Percentiles rank a stretch among this genome's conserved stretches.
These are phyloP conservation scores for Gandaritis pyraliata DNA, from an alignment of 2,888 invertebrate species.

Conservation along the genomic window DNA sequence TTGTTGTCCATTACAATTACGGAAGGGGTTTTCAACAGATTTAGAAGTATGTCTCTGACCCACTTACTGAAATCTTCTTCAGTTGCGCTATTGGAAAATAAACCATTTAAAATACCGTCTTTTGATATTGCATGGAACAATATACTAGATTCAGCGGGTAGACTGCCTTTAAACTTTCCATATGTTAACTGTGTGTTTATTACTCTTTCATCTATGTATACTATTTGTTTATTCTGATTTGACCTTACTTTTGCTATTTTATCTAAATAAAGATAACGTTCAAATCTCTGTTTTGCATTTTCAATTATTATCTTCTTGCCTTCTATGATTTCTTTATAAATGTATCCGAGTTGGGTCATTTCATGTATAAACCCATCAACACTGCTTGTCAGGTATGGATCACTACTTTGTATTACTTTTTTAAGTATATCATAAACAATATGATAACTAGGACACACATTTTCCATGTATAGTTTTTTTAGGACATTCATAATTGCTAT, in stretches of 20 bases:
- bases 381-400: slow-evolving; percentile 13
- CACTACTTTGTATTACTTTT: slow-evolving; percentile 29
- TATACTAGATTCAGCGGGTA: slow-evolving; percentile 12
- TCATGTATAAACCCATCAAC: slow-evolving; percentile 33
- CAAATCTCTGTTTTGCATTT: slow-evolving; percentile 57
- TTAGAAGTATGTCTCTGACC: slow-evolving; percentile 55
- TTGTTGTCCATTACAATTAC: slow-evolving; percentile 58
- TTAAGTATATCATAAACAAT: slow-evolving; percentile 19
- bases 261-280: slow-evolving; percentile 54
- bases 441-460: slow-evolving; percentile 11
- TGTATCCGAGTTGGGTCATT: slow-evolving; percentile 48
- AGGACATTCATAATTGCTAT: slow-evolving; percentile 33
- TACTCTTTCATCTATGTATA: slow-evolving; percentile 60
- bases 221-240: slow-evolving; percentile 25
- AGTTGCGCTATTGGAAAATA: slow-evolving; percentile 50
- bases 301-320: slow-evolving; percentile 52
- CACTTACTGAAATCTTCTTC: slow-evolving; percentile 56
- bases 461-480: slow-evolving; percentile 25
- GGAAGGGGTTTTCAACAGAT: slow-evolving; percentile 46
- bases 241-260: slow-evolving; percentile 52
- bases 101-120: slow-evolving; percentile 47
- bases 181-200: slow-evolving; percentile 43
- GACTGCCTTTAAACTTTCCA: slow-evolving; percentile 39
- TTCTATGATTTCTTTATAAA: slow-evolving; percentile 42
- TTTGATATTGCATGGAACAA: slow-evolving; percentile 53